These are phyloP conservation scores for Gobionotothen gibberifrons DNA, from an alignment of 2,797 vertebrate genomes.

Conservation along the genomic window DNA sequence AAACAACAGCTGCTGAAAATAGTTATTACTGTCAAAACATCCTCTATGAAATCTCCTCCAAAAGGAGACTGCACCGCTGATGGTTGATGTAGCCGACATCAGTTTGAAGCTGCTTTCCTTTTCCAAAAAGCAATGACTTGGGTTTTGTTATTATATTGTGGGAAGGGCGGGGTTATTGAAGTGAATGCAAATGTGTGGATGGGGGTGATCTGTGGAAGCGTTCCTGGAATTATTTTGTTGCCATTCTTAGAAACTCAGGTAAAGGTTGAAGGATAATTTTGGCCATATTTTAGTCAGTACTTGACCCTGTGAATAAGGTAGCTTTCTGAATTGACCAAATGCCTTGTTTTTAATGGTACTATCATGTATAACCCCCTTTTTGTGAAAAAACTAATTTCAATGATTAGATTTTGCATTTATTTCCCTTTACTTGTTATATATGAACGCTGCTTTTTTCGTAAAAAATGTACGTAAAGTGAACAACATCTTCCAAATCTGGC, in stretches of 20 bases:
- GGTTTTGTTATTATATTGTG: conserved; percentile 33
- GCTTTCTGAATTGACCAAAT: conserved; percentile 70
- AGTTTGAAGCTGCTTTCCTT: conserved; percentile 60
- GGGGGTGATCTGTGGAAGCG: conserved; percentile 20
- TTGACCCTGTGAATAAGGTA: conserved; percentile 59
- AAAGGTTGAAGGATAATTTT: conserved; percentile 58
- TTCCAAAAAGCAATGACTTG: conserved; percentile 45
- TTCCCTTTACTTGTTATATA: conserved; percentile 50
- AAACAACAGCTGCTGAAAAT: conserved; percentile 15
- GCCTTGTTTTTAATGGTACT: conserved; percentile 71
- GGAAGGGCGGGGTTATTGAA: background rate
- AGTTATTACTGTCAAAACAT: conserved; percentile 8
- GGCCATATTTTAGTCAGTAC: conserved; percentile 33
- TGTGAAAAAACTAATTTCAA: conserved; percentile 37
- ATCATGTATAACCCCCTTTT: conserved; percentile 23
- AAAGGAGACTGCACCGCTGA: conserved; percentile 33
- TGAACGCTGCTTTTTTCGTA: conserved; percentile 54
- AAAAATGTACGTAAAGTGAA: conserved; percentile 43
- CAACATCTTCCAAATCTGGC: conserved; percentile 57
- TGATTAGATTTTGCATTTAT: conserved; percentile 48
- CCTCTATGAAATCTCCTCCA: conserved; percentile 29
- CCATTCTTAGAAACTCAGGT: conserved; percentile 75
- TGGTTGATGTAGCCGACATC: conserved; percentile 42
- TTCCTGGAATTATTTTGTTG: conserved; percentile 48
- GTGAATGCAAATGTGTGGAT: conserved; percentile 37